A percentile compares a stretch with the other conserved stretches of the same genome.
These are phyloP conservation scores for Polydrusus pterygomalis DNA, from an alignment of 2,888 invertebrate species.

Conservation along the genomic window DNA sequence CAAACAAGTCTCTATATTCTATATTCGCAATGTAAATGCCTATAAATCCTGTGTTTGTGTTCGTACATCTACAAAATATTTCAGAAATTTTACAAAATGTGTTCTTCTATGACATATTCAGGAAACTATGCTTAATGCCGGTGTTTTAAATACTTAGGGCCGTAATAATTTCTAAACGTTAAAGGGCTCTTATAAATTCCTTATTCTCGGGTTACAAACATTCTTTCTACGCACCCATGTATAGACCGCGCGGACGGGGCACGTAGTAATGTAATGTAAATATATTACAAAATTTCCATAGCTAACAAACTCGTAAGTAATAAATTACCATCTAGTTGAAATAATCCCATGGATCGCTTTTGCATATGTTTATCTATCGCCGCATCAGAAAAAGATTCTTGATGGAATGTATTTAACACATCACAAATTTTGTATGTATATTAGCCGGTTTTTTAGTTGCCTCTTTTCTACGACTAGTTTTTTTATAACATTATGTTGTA, in stretches of 20 bases:
- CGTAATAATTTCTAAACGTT: neutral
- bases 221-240: constrained; percentile 21
- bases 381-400: constrained; percentile 35
- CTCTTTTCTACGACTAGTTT: constrained; percentile 16
- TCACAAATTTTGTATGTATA: constrained; percentile 48
- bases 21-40: too few species aligned
- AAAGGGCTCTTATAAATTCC: constrained; percentile 14
- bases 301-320: constrained; percentile 53
- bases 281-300: constrained; percentile 55
- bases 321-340: constrained; percentile 56
- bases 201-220: constrained; percentile 1
- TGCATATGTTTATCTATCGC: constrained; percentile 50
- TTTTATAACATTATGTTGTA: neutral
- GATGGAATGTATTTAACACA: constrained; percentile 51
- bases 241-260: constrained; percentile 7
- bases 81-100: too few species aligned
- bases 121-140: neutral
- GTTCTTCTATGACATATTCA: too few species aligned
- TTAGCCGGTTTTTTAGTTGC: constrained; percentile 28
- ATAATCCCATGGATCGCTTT: constrained; percentile 53
- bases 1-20: too few species aligned
- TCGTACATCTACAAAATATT: too few species aligned
- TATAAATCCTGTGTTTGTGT: too few species aligned
- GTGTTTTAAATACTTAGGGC: neutral
- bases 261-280: constrained; percentile 28